These are phyloP conservation scores for Tenthredo livida DNA, from an alignment of 2,888 invertebrate genomes.

Conservation along the genomic window DNA sequence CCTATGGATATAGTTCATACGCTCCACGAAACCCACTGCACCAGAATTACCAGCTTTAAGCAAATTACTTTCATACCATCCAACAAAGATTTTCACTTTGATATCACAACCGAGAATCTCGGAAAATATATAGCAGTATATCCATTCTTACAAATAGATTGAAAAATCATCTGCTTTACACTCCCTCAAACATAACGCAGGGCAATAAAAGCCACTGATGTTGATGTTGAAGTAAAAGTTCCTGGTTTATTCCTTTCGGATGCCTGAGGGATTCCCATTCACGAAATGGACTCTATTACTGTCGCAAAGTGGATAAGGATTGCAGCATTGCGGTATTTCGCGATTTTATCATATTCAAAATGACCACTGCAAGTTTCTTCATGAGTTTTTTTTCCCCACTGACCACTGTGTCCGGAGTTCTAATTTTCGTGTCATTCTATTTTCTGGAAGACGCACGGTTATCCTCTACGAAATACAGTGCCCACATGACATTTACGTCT, in stretches of 20 bases:
- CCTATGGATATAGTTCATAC: neutral
- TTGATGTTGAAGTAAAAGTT: neutral
- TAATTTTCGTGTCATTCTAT: neutral
- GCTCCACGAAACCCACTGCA: neutral
- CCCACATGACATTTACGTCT: neutral
- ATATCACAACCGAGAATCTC: neutral
- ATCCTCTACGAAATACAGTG: neutral
- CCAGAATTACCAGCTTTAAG: neutral
- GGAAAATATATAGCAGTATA: neutral
- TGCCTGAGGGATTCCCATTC: neutral
- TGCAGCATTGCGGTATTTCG: neutral
- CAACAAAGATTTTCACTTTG: neutral
- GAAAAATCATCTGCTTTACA: neutral
- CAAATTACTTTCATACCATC: neutral
- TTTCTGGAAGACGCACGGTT: neutral
- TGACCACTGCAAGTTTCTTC: neutral
- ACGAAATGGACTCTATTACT: neutral
- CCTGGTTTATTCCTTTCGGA: neutral
- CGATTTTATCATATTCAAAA: neutral
- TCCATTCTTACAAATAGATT: neutral
- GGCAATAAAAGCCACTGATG: neutral
- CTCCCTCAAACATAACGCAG: neutral
- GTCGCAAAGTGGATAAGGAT: neutral
- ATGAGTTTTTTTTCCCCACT: neutral
- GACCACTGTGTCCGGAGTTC: neutral